Evolutionary conservation across 2,888 invertebrate genomes (phyloP).

Genomic region (Drosophila helvetica): DNA sequence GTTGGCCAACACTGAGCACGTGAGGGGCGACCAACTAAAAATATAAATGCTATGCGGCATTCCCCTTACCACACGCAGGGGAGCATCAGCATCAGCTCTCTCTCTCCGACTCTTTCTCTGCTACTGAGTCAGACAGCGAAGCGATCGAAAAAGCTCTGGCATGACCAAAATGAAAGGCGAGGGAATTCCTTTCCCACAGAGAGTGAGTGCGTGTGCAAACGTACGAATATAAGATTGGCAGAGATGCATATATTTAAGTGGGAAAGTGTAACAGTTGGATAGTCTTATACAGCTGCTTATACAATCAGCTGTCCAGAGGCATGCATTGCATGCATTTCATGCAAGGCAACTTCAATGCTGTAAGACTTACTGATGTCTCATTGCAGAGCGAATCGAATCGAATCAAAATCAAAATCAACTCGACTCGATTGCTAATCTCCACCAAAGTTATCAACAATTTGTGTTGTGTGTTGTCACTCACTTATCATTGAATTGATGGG

Average conservation of each 20-base stretch:
- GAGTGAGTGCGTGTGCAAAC: not conserved
- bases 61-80: not conserved
- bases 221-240: not conserved
- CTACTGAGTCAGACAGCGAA: not conserved
- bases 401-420: not conserved
- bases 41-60: not conserved
- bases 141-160: not conserved
- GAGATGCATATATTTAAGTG: not conserved
- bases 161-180: too few species aligned
- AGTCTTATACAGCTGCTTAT: not conserved
- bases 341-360: not conserved
- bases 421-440: not conserved
- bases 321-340: not conserved
- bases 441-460: not conserved
- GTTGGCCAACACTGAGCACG: not conserved
- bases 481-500: not conserved
- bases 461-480: not conserved
- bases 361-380: not conserved
- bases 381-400: not conserved
- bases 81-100: not conserved
- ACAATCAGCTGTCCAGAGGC: not conserved
- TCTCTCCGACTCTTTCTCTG: not conserved
- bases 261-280: not conserved
- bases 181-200: too few species aligned
- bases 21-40: not conserved